These are phyloP conservation scores for Epizoanthus illoricatus DNA, from an alignment of 92 coral and sea anemone genomes.

Conservation along the genomic window DNA sequence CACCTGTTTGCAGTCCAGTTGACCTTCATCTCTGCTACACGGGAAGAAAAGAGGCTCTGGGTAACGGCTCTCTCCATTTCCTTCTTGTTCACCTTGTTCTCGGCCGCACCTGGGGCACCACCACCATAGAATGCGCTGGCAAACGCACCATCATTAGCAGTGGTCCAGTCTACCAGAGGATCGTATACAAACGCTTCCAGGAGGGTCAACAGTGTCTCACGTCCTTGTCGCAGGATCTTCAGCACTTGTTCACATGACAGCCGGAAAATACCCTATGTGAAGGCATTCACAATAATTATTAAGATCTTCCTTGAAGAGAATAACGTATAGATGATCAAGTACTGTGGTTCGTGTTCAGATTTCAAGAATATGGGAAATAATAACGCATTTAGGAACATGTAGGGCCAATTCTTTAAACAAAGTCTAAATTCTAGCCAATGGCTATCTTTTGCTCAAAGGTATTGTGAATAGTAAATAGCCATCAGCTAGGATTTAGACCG, in stretches of 20 bases:
- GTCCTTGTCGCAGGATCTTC: slow-evolving; percentile 88
- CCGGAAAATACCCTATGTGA: slow-evolving; percentile 88
- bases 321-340: too few species aligned
- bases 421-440: too few species aligned
- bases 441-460: too few species aligned
- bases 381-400: too few species aligned
- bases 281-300: not conserved
- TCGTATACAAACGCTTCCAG: slow-evolving; percentile 98
- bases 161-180: slow-evolving; percentile 98
- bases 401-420: too few species aligned
- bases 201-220: slow-evolving; percentile 90
- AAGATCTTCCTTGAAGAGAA: not conserved
- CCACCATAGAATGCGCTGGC: slow-evolving; percentile 99
- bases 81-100: slow-evolving; percentile 89
- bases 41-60: slow-evolving; percentile 94
- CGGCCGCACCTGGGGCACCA: slow-evolving; percentile 80
- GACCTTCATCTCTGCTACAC: slow-evolving; percentile 98
- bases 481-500: too few species aligned
- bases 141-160: slow-evolving; percentile 94
- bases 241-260: slow-evolving; percentile 97
- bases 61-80: slow-evolving; percentile 98
- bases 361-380: too few species aligned
- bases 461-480: too few species aligned
- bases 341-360: too few species aligned
- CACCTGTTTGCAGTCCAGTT: slow-evolving; percentile 95